Evolutionary conservation across 1,140 invertebrate genomes (phyloP).

Genomic region (Aphaenogaster rudis): DNA sequence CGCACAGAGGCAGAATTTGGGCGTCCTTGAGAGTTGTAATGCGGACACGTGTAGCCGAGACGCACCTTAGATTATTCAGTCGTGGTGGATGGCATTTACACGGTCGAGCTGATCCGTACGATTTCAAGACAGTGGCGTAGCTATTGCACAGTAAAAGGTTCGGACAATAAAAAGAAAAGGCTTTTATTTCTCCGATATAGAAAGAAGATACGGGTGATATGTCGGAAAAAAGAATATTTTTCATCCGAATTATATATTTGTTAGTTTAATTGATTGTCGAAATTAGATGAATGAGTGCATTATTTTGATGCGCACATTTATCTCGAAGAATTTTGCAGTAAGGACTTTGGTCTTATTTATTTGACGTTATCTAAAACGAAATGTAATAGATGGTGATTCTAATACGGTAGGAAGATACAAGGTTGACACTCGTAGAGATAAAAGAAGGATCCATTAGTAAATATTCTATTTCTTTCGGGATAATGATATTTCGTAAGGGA

Average conservation of each 20-base stretch:
- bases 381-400: background rate
- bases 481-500: background rate
- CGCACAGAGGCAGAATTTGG: constrained; percentile 21
- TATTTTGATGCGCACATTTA: background rate
- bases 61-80: constrained; percentile 53
- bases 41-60: constrained; percentile 25
- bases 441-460: background rate
- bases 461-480: background rate
- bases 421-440: background rate
- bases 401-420: background rate
- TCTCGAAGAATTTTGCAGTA: background rate
- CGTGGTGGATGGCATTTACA: constrained; percentile 38
- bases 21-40: constrained; percentile 40
- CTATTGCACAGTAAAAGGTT: background rate
- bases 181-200: background rate
- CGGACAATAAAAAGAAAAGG: background rate
- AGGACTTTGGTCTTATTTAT: background rate
- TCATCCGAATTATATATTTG: background rate
- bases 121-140: constrained; percentile 36
- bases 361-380: background rate
- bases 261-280: background rate
- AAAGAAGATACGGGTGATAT: background rate
- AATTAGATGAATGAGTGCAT: background rate
- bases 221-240: background rate
- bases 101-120: constrained; percentile 5